Base-by-base conservation (phyloP, 2,113 vertebrate species). In the Cacatua alba region DNA sequence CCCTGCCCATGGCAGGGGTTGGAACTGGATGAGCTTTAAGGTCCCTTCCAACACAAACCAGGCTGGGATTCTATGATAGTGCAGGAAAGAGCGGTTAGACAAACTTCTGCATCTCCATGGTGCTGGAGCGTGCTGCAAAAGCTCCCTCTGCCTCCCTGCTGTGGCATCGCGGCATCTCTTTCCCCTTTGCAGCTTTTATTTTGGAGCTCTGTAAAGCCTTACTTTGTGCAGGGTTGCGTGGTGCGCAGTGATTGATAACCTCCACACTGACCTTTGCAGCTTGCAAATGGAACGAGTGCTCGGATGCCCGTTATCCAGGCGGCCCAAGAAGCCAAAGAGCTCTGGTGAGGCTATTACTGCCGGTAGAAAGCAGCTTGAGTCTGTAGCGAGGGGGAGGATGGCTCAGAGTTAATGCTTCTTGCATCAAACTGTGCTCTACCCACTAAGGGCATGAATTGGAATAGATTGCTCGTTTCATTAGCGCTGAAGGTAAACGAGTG, bases 141-240 rank as follows among this genome's bases (percentile, higher is more conserved):
- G 74, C 94, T 95, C 46, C 94, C 94, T 80, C 94, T 97, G 88
- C 71, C 85, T 96, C 83, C 90, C 84, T 87, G 86, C 92, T 79
- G 62, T 39, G 95, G 95, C 3, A 37, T 14, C 43, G 69, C 52
- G 3, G 14, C 43, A 9, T n/a, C 35, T 28, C 67, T 53, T 60
- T 65, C 20, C 10, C 33, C 10, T 62, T 28, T 2, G 13, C 52
- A 41, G 43, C 16, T 33, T 70, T 5, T 33, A 16, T 35, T 26
- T 48, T 8, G 15, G 9, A 39, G 8, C 23, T 48, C 75, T 2
- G 1, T 52, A 59, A 15, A 59, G 37, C 86, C 7, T 69, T 26
- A 9, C 17, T 55, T 24, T 53, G 57, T 19, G 35, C 44, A 52
- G 33, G 60, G 43, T 62, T 55, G 1, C 37, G 37, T 4, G 57